Evolutionary conservation across 2,888 invertebrate genomes (phyloP).

Genomic region (Venusia cambrica): DNA sequence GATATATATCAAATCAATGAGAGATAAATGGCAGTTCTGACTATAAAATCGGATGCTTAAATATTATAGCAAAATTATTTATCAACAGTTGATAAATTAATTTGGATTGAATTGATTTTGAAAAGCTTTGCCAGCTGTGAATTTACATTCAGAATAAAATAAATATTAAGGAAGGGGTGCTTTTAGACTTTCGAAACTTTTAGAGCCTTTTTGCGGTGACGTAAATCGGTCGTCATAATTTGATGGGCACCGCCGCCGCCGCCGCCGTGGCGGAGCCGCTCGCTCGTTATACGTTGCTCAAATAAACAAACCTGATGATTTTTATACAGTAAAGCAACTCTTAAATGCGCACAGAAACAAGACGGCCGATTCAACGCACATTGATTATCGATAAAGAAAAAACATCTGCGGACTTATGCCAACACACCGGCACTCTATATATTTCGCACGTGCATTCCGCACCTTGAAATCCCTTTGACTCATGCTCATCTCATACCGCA

Average conservation of each 20-base stretch:
- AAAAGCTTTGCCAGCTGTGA: neutral
- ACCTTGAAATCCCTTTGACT: constrained; percentile 21
- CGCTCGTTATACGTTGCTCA: constrained; percentile 64
- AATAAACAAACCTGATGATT: constrained; percentile 75
- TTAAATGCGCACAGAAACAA: constrained; percentile 49
- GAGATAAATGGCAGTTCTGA: no score
- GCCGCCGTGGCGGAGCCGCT: constrained; percentile 46
- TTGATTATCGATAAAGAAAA: constrained; percentile 41
- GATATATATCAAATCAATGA: no score
- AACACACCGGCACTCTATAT: constrained; percentile 26
- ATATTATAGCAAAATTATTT: no score
- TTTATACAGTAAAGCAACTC: constrained; percentile 65
- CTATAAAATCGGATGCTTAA: no score
- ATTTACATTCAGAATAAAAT: no score
- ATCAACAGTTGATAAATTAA: no score
- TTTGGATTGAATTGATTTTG: no score
- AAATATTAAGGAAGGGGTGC: neutral
- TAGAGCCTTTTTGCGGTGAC: constrained; percentile 60
- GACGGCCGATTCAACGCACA: constrained; percentile 51
- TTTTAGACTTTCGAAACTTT: constrained; percentile 25
- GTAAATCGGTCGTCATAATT: constrained; percentile 78
- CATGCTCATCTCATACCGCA: no score
- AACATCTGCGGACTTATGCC: constrained; percentile 25
- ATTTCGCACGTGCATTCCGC: constrained; percentile 23
- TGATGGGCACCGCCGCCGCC: constrained; percentile 63